Evolutionary conservation across 2,797 vertebrate genomes (phyloP), one percentile per base, ranked within the genome.

Genomic region (Bovichtus diacanthus): DNA sequence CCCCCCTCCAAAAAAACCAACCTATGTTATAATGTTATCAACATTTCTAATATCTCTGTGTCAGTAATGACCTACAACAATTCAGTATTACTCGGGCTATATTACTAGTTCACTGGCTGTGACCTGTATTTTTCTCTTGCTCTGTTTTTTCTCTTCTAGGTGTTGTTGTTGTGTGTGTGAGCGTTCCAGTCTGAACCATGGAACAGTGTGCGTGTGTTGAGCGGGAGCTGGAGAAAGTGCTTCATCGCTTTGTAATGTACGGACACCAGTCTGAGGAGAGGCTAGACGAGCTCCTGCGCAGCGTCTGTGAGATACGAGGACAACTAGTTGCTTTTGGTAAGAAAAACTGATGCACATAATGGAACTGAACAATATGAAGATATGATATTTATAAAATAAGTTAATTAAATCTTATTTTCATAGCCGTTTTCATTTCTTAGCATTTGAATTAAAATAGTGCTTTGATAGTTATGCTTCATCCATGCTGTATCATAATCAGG

Each of bases 201-300:
- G 97, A 98, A 92, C 97, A 97, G 88, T 98, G 97, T 85, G 96
- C 96, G 0, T 97, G 96, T 79, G 96, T 98, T 84, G 97, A 98
- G 92, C 92, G 96, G 64, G 97, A 98, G 90, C 93, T 98, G 89
- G 96, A 97, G 93, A 97, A 97, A 84, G 97, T 98, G 81, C 95
- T 98, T 61, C 96, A 97, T 92, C 96, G 96, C 87, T 98, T 97
- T 67, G 94, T 97, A 43, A 95, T 95, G 83, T 98, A 97, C 0
- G 96, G 96, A 31, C 96, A 96, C 90, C 96, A 96, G 90, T 98
- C 96, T 1, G 96, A 97, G 81, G 96, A 96, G 86, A 95, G 96
- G 62, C 93, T 98, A 86, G 96, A 97, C 44, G 96, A 98, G 85
- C 95, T 98, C 51, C 94, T 97, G 68, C 92, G 93, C 77, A 95